phyloP scores from a whole-genome alignment of 1,140 invertebrate genomes.

The Bombus sylvicola region DNA sequence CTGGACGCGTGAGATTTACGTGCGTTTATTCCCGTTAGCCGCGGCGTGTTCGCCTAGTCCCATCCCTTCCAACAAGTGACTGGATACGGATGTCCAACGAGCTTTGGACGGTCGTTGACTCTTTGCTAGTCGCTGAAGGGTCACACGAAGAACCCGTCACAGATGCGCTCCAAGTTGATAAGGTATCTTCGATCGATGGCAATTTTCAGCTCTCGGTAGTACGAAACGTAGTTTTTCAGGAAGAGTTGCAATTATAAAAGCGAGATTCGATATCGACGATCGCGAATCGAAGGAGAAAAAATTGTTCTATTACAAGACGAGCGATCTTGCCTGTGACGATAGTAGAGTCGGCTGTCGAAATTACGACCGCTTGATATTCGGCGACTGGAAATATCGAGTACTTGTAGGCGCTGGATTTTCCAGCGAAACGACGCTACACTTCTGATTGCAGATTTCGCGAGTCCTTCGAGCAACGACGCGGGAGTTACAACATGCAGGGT shows the following conservation, averaged over 20 bases:
- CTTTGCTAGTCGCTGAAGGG: conserved; percentile 58
- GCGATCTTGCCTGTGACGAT: too few species aligned
- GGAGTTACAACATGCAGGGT: conserved; percentile 29
- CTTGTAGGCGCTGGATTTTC: neutral
- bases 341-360: neutral
- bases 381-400: too few species aligned
- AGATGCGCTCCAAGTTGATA: conserved; percentile 51
- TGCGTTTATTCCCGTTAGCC: conserved; percentile 54
- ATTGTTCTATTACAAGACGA: too few species aligned
- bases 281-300: too few species aligned
- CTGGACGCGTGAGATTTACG: conserved; percentile 38
- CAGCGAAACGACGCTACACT: neutral
- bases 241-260: too few species aligned
- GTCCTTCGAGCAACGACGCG: conserved; percentile 43
- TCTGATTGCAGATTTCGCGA: conserved; percentile 20
- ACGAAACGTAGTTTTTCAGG: neutral
- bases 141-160: conserved; percentile 42
- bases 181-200: conserved; percentile 5
- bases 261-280: too few species aligned
- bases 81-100: conserved; percentile 62
- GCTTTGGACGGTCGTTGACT: conserved; percentile 70
- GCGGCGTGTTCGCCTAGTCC: conserved; percentile 38
- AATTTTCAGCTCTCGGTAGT: neutral
- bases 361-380: neutral
- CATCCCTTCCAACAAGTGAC: conserved; percentile 51